phyloP scores from a whole-genome alignment of 2,113 vertebrate species.

The Ahaetulla prasina region DNA sequence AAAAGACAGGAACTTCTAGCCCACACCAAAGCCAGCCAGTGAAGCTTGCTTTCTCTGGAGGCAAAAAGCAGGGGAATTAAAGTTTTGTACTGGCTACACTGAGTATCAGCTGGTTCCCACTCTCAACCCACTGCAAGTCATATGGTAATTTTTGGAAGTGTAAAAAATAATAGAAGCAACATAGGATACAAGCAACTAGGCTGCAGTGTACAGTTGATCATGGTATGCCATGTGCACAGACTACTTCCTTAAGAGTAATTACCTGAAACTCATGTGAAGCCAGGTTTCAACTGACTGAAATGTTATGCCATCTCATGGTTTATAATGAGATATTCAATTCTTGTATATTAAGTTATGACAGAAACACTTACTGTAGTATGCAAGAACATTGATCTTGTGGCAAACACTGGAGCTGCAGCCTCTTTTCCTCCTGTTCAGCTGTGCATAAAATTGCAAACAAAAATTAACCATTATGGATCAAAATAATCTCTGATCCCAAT shows the following conservation, averaged over 20 bases:
- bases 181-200: too few species aligned
- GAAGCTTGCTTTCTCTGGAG: too few species aligned
- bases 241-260: background rate
- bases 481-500: conserved; percentile 61
- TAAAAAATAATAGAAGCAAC: too few species aligned
- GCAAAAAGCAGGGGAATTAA: too few species aligned
- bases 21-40: too few species aligned
- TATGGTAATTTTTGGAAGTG: too few species aligned
- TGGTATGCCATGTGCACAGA: background rate
- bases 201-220: too few species aligned
- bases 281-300: background rate
- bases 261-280: background rate
- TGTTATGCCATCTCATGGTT: conserved; percentile 8
- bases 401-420: conserved; percentile 60
- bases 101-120: too few species aligned
- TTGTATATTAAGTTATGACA: too few species aligned
- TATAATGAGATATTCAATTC: background rate
- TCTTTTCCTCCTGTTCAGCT: conserved; percentile 55
- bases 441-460: conserved; percentile 37
- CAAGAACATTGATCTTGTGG: conserved; percentile 59
- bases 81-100: too few species aligned
- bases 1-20: background rate
- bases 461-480: conserved; percentile 55
- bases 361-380: conserved; percentile 34
- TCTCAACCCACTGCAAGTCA: too few species aligned